Evolutionary conservation across 2,888 invertebrate species (phyloP), one percentile per base, ranked within the genome.

Genomic region (Volucella zonaria): DNA sequence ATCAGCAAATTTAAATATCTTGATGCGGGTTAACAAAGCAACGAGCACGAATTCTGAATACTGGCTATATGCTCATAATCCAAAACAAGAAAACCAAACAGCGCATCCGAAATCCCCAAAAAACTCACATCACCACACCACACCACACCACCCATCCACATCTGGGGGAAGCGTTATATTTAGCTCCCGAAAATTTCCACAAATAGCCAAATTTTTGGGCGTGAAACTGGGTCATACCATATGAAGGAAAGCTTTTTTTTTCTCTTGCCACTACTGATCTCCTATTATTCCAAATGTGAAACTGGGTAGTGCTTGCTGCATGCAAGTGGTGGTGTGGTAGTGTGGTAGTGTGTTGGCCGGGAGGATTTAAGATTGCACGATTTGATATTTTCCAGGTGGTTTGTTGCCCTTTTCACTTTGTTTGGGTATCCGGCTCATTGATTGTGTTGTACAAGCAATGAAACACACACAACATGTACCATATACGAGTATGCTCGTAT

Each of bases 301-400:
- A 6, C 0, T 31, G 6, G 31, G 31, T 31, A 31, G 6, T 23
- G 23, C 1, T 31, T 31, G 31, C 31, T 31, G 31, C 31, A 31
- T 31, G 31, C 31, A 31, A 31, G 31, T 31, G 31, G 31, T 31
- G 31, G 6, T 31, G 6, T 18, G 18, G 54, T 31, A 2, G 23
- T n/a, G 10, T n/a, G 10, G 54, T 12, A 9, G 6, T 31, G 54
- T 12, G 23, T 56, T 31, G 56, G 12, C 15, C 4, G 23, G 31
- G 12, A 15, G 61, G 68, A 76, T 68, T 68, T 76, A 68, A 52
- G 59, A 68, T 43, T 54, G 59, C 68, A 76, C 68, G 68, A 67
- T 61, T 45, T 52, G 67, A 75, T 75, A 45, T 59, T 59, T 67
- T 76, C 76, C 76, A 76, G 76, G 76, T 76, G 76, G 76, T 76